Evolutionary conservation across 2,113 vertebrate genomes (phyloP), one percentile per base, ranked within the genome.

Genomic region (Pleuronectes platessa): DNA sequence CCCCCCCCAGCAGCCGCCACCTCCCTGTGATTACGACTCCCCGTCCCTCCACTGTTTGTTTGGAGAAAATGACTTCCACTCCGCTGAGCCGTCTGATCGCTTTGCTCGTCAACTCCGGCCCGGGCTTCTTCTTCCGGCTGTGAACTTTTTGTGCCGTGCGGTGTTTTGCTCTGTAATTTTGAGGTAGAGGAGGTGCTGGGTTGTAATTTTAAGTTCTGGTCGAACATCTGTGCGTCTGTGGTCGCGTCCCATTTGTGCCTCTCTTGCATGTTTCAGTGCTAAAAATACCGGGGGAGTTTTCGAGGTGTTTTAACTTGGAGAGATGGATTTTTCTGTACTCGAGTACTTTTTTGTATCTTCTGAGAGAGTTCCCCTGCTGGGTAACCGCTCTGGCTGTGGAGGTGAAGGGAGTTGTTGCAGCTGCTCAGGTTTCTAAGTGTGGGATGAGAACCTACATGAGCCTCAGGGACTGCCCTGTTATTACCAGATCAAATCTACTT

Each of bases 31-130:
- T 92, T 88, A 89, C 40, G 47, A 79, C 79, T 79, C 74, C 74
- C 74, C 86, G 26, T 77, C 74, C 59, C 54, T 74, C 66, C 61
- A 1, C 31, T 31, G 91, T 93, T 91, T 90, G 88, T 88, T 89
- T 70, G 74, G 88, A 86, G 87, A 47, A 90, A 91, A 91, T 79
- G 74, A 92, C 90, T 90, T 94, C 89, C 91, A 83, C 86, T 86
- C 86, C 79, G 18, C 76, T 70, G 79, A 78, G 64, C 73, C 15
- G 74, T 85, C 78, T 47, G 82, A 86, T 71, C 42, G 68, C 71
- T 69, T 80, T 79, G 74, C 78, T 64, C 61, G 24, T 88, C 83
- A 86, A 70, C 71, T 72, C 63, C 6, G 80, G 66, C 83, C 70
- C 64, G 35, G 74, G 31, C 31, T 63, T 73, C 61, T 35, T 79